These are phyloP conservation scores for Maconellicoccus hirsutus DNA, from an alignment of 1,140 invertebrate genomes.

Conservation along the genomic window DNA sequence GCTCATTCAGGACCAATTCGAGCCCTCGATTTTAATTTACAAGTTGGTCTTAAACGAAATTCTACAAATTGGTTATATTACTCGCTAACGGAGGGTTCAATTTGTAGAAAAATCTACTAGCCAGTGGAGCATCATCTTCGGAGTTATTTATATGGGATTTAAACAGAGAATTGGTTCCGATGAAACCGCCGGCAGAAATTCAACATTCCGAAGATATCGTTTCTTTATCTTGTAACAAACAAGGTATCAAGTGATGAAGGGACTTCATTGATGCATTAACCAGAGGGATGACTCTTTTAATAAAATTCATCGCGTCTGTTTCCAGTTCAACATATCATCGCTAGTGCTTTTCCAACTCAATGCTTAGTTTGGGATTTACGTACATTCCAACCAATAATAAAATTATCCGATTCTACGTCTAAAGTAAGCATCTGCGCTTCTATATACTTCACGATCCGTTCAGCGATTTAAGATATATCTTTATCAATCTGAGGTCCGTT, in stretches of 20 bases:
- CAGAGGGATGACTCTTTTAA: not conserved
- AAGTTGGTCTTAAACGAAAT: too few species aligned
- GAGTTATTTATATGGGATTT: conserved; percentile 97
- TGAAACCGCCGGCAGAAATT: conserved; percentile 77
- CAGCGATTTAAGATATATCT: not conserved
- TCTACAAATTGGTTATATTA: not conserved
- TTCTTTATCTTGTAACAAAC: conserved; percentile 83
- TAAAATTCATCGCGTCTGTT: conserved; percentile 21
- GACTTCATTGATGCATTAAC: not conserved
- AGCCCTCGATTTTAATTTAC: conserved; percentile 79
- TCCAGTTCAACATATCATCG: conserved; percentile 82
- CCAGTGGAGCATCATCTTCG: conserved; percentile 80
- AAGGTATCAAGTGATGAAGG: conserved; percentile 49
- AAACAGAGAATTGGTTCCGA: conserved; percentile 74
- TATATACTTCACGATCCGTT: too few species aligned
- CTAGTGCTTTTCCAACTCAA: conserved; percentile 79
- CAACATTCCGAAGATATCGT: conserved; percentile 82
- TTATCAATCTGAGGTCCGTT: conserved; percentile 53
- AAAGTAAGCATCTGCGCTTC: conserved; percentile 40
- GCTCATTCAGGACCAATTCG: conserved; percentile 78
- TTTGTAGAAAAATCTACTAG: conserved; percentile 68
- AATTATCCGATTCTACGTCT: conserved; percentile 60
- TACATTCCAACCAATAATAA: conserved; percentile 93
- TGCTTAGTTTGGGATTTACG: conserved; percentile 92
- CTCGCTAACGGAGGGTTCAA: not conserved